Evolutionary conservation across 1,140 invertebrate genomes (phyloP), one percentile per base, ranked within the genome.

Genomic region (Diplogasteroides magnus): DNA sequence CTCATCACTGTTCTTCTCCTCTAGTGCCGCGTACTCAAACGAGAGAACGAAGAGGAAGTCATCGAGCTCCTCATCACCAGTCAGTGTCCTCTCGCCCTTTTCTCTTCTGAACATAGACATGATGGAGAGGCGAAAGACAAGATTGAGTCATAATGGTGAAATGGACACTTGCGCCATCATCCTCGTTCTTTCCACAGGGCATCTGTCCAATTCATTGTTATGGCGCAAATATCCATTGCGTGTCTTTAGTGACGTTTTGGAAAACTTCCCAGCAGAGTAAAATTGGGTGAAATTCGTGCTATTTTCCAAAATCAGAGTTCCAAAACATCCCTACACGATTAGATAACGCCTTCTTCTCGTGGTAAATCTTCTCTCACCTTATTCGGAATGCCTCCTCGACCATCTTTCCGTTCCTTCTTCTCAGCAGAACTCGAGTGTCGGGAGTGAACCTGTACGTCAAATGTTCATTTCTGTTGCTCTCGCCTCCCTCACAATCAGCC

Each of bases 1-100:
- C 14, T 27, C 64, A 11, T 0, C 27, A 14, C 19, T 27, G 23
- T 11, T 26, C 31, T 56, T 60, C 26, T 29, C 27, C 58, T 29
- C 28, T 48, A 59, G 58, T 31, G 77, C 62, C 2, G 32, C 58
- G 15, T 67, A 73, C 55, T 82, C 69, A 59, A 82, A 79, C 15
- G 67, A 59, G 2, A 72, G 64, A 19, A 69, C 68, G 64, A 79
- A 79, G 2, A 82, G 63, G 1, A 57, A 23, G 25, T 82, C 78
- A 59, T 79, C 78, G 15, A 75, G 14, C 27, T 76, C 77, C 14
- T 82, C 71, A n/a, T 79, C 77, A 28, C 72, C 68, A 25, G 60
- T 71, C n/a, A 79, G 57, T 19, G 31, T 68, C 3, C 57, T 31
- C 55, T 72, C 31, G 37, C 70, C 73, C 27, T 72, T 55, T 15